phyloP scores from a whole-genome alignment of 92 coral and sea anemone species.

The Actinernus sp. region DNA sequence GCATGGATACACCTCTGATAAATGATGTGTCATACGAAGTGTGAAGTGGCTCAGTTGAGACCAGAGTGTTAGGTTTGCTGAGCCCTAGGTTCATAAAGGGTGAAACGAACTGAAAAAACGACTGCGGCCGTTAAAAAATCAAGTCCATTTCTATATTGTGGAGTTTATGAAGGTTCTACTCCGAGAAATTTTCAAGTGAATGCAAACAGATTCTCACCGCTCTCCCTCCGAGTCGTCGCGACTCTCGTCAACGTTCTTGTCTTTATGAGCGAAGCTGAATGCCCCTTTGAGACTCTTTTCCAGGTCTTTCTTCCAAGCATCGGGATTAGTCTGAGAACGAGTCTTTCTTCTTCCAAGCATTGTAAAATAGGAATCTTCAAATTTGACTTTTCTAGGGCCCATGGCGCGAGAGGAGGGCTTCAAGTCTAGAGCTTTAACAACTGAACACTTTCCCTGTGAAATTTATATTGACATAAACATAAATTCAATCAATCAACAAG shows the following conservation, averaged over 20 bases:
- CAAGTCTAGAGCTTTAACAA: slow-evolving; percentile 85
- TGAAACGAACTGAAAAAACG: no score
- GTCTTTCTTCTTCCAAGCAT: slow-evolving; percentile 28
- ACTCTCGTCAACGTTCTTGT: slow-evolving; percentile 68
- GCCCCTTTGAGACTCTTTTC: slow-evolving; percentile 70
- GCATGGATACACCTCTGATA: no score
- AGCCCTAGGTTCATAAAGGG: no score
- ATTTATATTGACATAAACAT: not conserved
- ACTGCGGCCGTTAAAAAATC: not conserved
- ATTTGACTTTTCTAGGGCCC: slow-evolving; percentile 31
- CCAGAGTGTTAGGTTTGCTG: no score
- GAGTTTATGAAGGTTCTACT: no score
- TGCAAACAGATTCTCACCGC: no score
- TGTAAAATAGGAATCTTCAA: slow-evolving; percentile 51
- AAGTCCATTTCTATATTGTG: no score
- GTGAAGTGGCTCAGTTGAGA: no score
- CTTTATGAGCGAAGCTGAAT: slow-evolving; percentile 60
- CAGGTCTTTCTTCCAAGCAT: slow-evolving; percentile 73
- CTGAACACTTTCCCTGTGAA: slow-evolving; percentile 87
- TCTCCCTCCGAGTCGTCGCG: slow-evolving; percentile 13
- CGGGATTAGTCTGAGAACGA: slow-evolving; percentile 25
- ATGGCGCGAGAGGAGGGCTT: slow-evolving; percentile 21
- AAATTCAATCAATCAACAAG: not conserved
- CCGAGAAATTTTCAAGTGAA: no score
- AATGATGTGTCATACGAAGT: no score